Evolutionary conservation across 2,113 vertebrate genomes (phyloP), one percentile per base, ranked within the genome.

Genomic region (Aphelocoma coerulescens): DNA sequence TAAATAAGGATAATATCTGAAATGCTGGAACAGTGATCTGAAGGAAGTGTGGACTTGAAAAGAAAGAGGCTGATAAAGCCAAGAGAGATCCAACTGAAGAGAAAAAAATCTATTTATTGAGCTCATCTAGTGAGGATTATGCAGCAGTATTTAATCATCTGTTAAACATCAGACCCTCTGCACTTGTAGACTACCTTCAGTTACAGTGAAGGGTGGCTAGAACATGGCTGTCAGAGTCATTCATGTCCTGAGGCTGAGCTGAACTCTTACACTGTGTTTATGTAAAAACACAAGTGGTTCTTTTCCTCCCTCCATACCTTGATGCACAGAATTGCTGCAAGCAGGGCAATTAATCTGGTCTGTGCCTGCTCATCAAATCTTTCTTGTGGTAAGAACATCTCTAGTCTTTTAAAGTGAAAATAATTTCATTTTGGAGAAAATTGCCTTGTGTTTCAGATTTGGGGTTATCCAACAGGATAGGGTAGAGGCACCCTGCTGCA

Each of bases 1-100:
- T 86, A 96, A 96, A 93, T 92, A 59, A 82, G 77, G 58, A 43
- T 88, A 89, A 89, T 73, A 78, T 65, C 55, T 95, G 90, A 96
- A 90, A 84, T 78, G 66, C 46, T 94, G 92, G 79, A 95, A 92
- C 9, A 1, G 48, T 61, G 80, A 91, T 91, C 93, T 87, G 52
- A 93, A 91, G 66, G 57, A 93, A 51, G 24, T 37, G 23, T 26
- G 8, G 75, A 83, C 55, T 84, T 90, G 80, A 89, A 93, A 86
- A 90, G 66, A 59, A 88, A n/a, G 35, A 88, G n/a, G n/a, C 22
- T 83, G 71, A 86, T 77, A 71, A 88, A 88, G 63, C 55, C 35
- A 48, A 63, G 41, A 67, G 35, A 83, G 27, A 71, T 59, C 33
- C 65, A 85, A 63, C 43, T 55, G 75, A 68, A 89, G 10, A 68